phyloP scores from a whole-genome alignment of 2,797 vertebrate species.

The Hydrophis major region DNA sequence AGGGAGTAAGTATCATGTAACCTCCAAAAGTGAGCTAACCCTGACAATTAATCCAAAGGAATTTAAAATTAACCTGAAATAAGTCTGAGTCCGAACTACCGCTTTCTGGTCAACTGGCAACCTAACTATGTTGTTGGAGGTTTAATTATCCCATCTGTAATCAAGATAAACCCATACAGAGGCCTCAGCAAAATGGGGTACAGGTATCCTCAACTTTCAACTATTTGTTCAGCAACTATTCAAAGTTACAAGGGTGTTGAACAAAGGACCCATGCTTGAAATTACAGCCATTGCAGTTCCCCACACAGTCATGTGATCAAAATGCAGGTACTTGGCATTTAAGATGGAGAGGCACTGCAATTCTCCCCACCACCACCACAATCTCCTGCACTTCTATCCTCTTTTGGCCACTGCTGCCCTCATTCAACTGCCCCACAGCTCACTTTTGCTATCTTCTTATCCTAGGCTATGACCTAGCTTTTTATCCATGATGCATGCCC shows the following conservation, averaged over 20 bases:
- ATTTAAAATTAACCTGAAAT: background rate
- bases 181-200: background rate
- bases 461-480: background rate
- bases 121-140: background rate
- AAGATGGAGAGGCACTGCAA: background rate
- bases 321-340: background rate
- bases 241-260: background rate
- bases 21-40: background rate
- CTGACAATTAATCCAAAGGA: background rate
- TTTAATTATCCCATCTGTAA: background rate
- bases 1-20: background rate
- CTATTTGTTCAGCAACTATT: background rate
- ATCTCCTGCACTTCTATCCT: background rate
- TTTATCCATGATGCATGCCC: background rate
- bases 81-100: background rate
- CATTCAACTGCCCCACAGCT: background rate
- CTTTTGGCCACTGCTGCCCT: background rate
- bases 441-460: background rate
- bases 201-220: background rate
- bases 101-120: background rate
- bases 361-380: background rate
- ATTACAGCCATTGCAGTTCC: background rate
- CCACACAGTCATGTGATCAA: background rate
- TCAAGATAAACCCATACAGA: background rate
- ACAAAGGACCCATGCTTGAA: background rate